A percentile compares a stretch with the other conserved stretches of the same genome.
phyloP scores from a whole-genome alignment of 2,797 vertebrate genomes.

The Antrozous pallidus region DNA sequence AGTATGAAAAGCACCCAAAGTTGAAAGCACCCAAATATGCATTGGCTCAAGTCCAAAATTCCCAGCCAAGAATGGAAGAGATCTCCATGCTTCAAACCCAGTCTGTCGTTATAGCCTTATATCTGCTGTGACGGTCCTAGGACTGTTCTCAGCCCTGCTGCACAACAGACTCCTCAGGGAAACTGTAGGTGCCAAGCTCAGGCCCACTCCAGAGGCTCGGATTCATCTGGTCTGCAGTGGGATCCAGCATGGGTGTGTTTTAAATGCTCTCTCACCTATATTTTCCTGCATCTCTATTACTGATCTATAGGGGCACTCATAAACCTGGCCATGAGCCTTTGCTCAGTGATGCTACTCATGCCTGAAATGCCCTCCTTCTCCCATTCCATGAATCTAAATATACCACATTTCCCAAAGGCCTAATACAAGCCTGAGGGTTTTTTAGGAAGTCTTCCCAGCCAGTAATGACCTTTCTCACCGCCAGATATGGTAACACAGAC shows the following conservation, averaged over 20 bases:
- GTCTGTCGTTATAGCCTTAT: not conserved
- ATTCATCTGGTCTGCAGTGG: not conserved
- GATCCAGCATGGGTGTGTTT: not conserved
- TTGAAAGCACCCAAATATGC: not conserved
- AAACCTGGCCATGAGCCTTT: not conserved
- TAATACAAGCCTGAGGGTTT: not conserved
- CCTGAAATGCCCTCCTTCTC: not conserved
- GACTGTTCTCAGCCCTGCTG: not conserved
- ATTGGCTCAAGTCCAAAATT: not conserved
- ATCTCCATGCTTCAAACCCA: not conserved
- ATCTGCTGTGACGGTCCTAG: not conserved
- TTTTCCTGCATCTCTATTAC: not conserved
- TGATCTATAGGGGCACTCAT: not conserved
- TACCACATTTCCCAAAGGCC: not conserved
- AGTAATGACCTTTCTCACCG: not conserved
- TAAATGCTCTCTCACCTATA: not conserved
- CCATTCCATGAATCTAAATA: constrained; percentile 28
- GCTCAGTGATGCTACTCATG: not conserved
- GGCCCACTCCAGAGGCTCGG: not conserved
- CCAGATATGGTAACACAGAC: not conserved
- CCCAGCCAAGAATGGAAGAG: not conserved
- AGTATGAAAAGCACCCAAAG: not conserved
- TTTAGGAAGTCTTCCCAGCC: not conserved
- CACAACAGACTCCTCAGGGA: not conserved
- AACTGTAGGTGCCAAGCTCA: not conserved